Evolutionary conservation across 2,797 vertebrate species (phyloP).

Genomic region (Helicolenus hilgendorfi): DNA sequence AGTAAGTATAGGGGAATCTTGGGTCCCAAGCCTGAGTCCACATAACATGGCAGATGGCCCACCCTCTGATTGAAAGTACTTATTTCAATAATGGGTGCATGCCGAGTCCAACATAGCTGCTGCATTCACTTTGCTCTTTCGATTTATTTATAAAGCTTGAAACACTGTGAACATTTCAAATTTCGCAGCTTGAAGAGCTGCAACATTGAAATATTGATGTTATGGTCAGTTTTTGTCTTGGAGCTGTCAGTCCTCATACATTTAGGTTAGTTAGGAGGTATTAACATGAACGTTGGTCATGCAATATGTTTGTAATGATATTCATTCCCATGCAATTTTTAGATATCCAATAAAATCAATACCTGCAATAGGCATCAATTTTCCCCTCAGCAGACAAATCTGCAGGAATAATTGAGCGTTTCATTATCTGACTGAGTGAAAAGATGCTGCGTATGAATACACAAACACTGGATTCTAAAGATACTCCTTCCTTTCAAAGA

Average conservation of each 20-base stretch:
- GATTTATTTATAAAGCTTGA: slow-evolving; percentile 18
- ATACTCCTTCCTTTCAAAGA: not conserved
- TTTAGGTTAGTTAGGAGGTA: slow-evolving; percentile 3
- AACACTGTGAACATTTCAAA: not conserved
- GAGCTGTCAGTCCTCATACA: slow-evolving; percentile 23
- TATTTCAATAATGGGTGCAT: slow-evolving; percentile 32
- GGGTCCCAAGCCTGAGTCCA: slow-evolving; percentile 59
- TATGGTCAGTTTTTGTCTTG: slow-evolving; percentile 1
- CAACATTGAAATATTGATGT: slow-evolving; percentile 28
- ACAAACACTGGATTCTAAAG: not conserved
- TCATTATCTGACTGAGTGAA: slow-evolving; percentile 10
- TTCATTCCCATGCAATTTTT: not conserved
- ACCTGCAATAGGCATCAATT: not conserved
- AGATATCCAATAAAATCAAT: slow-evolving; percentile 16
- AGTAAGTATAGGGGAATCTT: slow-evolving; percentile 56
- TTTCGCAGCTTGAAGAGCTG: slow-evolving; percentile 12
- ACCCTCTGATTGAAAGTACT: slow-evolving; percentile 57
- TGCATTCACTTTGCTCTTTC: not conserved
- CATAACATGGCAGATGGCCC: slow-evolving; percentile 53
- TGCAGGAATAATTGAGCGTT: slow-evolving; percentile 1
- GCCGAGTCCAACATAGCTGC: slow-evolving; percentile 17
- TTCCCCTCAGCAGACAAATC: not conserved
- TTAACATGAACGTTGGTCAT: not conserved
- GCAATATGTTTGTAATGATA: not conserved
- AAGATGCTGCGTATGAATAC: not conserved